Base-by-base conservation (phyloP, 2,888 invertebrate species). In the Troides oblongomaculatus region DNA sequence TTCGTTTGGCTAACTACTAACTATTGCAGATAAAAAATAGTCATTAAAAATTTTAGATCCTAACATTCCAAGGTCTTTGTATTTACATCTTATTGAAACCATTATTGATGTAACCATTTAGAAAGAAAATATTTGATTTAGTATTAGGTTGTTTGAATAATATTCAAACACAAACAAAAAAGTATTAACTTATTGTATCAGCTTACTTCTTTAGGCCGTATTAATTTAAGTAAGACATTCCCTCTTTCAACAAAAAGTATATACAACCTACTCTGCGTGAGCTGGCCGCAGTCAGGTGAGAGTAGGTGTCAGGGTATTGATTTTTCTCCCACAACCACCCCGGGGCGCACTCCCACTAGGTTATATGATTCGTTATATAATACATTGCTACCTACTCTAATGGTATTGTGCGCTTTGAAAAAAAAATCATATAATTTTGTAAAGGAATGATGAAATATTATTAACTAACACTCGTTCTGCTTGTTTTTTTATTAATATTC, bases 261-360 rank as follows among this genome's bases (percentile, higher is more conserved):
- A 46, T 23, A 66, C 36, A 66, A 10, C 58, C n/a, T 59, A 63
- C 58, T 57, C 23, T 66, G 46, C 66, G 70, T 61, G 61, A 50
- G 58, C 50, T 21, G 68, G 62, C 66, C 53, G 59, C 66, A 53
- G 57, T 53, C 62, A 62, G 65, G 66, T n/a, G 70, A 70, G 70
- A 70, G 64, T 66, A 70, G 66, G 70, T 70, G 70, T 66, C 60
- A 58, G 63, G 25, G 66, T 72, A 69, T 71, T 71, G 71, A 71
- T 68, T 71, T 68, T 71, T 68, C 68, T 71, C 58, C 64, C 46
- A 53, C 68, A n/a, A 53, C 69, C 70, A 53, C 70, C 70, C 70
- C 30, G 50, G 66, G 67, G 64, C 68, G 62, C 21, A 17, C 62
- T 62, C 62, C 57, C 60, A 53, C 63, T 53, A 10, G 39, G 59